Conservation (phyloP, 2,113 vertebrate species). For the Leucopsar rothschildi region DNA sequence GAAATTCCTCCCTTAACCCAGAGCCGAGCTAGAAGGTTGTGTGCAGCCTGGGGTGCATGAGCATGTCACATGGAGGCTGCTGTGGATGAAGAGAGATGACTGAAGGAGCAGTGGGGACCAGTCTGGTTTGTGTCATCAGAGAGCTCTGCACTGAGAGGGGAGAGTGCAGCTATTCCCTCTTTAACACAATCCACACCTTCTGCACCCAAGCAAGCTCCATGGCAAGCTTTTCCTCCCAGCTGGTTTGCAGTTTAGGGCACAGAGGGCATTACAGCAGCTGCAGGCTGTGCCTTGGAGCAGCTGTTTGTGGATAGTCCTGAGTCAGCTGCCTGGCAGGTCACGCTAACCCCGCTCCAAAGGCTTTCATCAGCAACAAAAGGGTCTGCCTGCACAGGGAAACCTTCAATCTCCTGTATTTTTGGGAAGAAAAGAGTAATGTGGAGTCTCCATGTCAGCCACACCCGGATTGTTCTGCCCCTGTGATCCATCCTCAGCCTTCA, state of each 20-base stretch:
- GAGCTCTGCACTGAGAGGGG: not conserved
- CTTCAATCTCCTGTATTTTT: not conserved
- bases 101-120: not conserved
- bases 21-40: not conserved
- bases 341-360: rapidly evolving
- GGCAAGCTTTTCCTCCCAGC: not conserved
- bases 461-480: rapidly evolving
- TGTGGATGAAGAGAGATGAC: not conserved
- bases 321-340: conserved; percentile 14
- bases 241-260: not conserved
- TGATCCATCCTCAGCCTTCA: not conserved
- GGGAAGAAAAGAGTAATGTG: not conserved
- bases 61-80: not conserved
- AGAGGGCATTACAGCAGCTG: not conserved
- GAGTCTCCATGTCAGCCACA: not conserved
- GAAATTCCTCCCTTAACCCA: not conserved
- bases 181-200: not conserved
- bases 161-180: not conserved
- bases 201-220: not conserved
- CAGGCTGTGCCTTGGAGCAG: not conserved
- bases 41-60: not conserved
- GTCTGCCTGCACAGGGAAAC: not conserved
- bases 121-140: not conserved
- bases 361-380: not conserved
- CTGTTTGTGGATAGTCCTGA: not conserved